phyloP scores from a whole-genome alignment of 2,888 invertebrate species.

The Chalcosyrphus nemorum region DNA sequence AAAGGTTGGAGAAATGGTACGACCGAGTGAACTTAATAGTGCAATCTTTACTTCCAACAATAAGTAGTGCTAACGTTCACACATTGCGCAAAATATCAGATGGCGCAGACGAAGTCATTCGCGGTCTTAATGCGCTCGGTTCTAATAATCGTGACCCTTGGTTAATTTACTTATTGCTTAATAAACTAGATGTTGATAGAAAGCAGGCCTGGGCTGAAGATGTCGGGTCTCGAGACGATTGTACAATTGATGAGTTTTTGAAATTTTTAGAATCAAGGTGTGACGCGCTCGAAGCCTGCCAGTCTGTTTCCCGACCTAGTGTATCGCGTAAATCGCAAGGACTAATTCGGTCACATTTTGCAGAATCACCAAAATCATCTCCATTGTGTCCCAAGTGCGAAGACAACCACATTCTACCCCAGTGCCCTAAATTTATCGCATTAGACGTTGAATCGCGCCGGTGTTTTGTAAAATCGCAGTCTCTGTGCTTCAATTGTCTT shows the following conservation, averaged over 20 bases:
- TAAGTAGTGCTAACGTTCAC: not conserved
- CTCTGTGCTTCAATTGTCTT: not conserved
- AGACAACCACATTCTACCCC: not conserved
- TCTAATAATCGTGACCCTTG: constrained; percentile 47
- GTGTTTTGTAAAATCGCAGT: not conserved
- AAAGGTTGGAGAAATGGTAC: constrained; percentile 34
- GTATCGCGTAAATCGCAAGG: not conserved
- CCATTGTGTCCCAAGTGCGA: not conserved
- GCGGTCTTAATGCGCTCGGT: constrained; percentile 33
- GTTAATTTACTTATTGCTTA: constrained; percentile 38
- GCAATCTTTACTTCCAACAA: constrained; percentile 28
- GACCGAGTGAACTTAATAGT: constrained; percentile 43
- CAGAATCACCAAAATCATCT: not conserved
- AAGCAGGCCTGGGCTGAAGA: constrained; percentile 37
- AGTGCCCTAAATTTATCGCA: not conserved
- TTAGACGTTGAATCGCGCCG: not conserved
- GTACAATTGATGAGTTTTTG: constrained; percentile 22
- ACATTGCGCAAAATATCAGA: constrained; percentile 5
- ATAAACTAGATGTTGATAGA: not conserved
- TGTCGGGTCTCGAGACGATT: constrained; percentile 30
- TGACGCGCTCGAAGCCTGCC: not conserved
- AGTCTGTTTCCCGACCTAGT: not conserved
- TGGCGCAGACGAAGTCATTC: constrained; percentile 47
- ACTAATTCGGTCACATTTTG: not conserved
- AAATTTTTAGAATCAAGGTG: not conserved